Evolutionary conservation across 1,140 invertebrate genomes (phyloP).

Genomic region (Euura lappo): DNA sequence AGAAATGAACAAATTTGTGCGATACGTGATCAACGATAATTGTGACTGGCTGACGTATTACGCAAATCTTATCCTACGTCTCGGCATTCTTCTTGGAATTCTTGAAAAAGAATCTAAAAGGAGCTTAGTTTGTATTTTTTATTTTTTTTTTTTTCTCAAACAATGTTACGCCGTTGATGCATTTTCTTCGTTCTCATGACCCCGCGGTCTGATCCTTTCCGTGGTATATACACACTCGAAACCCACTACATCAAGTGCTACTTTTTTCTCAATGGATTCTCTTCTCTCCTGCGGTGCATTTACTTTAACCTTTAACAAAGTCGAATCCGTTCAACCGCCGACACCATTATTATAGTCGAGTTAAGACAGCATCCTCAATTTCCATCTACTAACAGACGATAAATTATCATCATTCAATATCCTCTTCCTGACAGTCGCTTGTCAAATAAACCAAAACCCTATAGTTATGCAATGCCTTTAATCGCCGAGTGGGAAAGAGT

Average conservation of each 20-base stretch:
- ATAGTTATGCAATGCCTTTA: no score
- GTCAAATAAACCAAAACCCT: no score
- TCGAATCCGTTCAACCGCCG: neutral
- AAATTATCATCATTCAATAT: no score
- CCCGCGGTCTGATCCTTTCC: neutral
- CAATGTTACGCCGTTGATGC: neutral
- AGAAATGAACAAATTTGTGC: neutral
- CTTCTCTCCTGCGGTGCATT: neutral
- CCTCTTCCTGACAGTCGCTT: no score
- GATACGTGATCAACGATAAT: neutral
- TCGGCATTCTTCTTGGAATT: neutral
- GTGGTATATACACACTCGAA: neutral
- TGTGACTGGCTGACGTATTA: neutral
- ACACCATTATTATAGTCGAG: no score
- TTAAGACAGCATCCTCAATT: no score
- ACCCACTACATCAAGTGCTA: neutral
- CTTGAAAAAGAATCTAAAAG: neutral
- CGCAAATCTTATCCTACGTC: neutral
- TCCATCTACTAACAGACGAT: no score
- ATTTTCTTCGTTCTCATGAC: neutral
- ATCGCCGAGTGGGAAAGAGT: no score
- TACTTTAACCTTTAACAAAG: neutral
- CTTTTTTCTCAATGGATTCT: neutral
- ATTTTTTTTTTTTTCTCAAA: no score
- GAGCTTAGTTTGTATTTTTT: neutral